A percentile compares a stretch with the other conserved stretches of the same genome.
These are phyloP conservation scores for Bovichtus diacanthus DNA, from an alignment of 2,797 vertebrate species.

Conservation along the genomic window DNA sequence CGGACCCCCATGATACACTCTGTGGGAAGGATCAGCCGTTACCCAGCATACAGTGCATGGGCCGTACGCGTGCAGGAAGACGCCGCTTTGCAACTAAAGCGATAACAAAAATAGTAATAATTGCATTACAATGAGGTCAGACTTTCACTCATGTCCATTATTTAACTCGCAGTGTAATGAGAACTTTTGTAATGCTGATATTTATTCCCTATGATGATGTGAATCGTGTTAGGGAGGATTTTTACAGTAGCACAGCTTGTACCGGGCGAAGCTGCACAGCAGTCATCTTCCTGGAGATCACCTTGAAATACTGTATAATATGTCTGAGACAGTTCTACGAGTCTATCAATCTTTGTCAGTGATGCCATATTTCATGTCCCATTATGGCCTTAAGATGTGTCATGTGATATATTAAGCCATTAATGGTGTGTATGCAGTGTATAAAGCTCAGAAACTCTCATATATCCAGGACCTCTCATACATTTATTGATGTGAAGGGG, in stretches of 20 bases:
- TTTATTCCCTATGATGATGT: not conserved
- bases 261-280: too few species aligned
- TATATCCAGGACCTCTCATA: not conserved
- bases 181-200: not conserved
- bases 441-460: not conserved
- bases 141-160: not conserved
- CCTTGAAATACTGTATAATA: not conserved
- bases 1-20: conserved; percentile 60
- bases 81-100: not conserved
- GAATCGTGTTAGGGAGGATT: not conserved
- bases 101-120: not conserved
- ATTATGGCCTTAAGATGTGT: not conserved
- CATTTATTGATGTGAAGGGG: not conserved
- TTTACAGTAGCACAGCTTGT: too few species aligned
- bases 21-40: conserved; percentile 57
- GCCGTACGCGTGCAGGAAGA: not conserved
- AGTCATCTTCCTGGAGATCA: not conserved
- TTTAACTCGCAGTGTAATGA: not conserved
- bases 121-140: not conserved
- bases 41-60: not conserved
- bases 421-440: not conserved
- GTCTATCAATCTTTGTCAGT: not conserved
- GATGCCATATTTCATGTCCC: not conserved
- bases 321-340: not conserved
- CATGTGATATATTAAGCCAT: not conserved